Conservation (phyloP, 1,140 invertebrate genomes). For the Polyergus mexicanus region DNA sequence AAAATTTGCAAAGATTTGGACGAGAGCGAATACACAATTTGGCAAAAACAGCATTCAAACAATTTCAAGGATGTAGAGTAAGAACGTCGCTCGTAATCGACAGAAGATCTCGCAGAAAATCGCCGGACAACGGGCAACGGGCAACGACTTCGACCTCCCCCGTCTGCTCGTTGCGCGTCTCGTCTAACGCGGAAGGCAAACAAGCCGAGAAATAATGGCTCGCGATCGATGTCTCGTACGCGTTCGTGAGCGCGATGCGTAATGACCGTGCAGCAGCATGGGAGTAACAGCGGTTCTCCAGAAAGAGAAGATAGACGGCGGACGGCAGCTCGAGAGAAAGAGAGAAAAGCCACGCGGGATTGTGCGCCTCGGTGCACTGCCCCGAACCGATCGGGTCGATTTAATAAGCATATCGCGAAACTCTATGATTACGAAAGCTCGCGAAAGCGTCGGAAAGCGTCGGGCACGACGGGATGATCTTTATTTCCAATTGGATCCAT, state of each 20-base stretch:
- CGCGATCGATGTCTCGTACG: constrained; percentile 60
- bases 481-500: constrained; percentile 80
- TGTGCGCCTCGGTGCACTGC: background rate
- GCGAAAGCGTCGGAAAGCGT: constrained; percentile 70
- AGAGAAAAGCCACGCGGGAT: constrained; percentile 5
- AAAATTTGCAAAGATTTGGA: background rate
- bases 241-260: constrained; percentile 51
- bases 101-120: constrained; percentile 15
- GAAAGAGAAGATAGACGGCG: background rate
- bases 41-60: background rate
- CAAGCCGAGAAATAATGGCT: background rate
- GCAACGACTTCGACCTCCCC: constrained; percentile 9
- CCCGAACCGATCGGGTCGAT: constrained; percentile 68
- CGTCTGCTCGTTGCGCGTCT: background rate
- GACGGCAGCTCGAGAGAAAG: background rate
- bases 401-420: constrained; percentile 80
- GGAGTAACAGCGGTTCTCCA: background rate
- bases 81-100: background rate
- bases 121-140: background rate
- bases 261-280: constrained; percentile 42
- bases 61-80: background rate
- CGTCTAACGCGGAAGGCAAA: constrained; percentile 35
- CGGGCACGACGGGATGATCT: constrained; percentile 66
- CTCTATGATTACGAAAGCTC: constrained; percentile 77
- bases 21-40: background rate